Evolutionary conservation across 2,888 invertebrate genomes (phyloP), one percentile per base, ranked within the genome.

Genomic region (Ceratothoa steindachneri): DNA sequence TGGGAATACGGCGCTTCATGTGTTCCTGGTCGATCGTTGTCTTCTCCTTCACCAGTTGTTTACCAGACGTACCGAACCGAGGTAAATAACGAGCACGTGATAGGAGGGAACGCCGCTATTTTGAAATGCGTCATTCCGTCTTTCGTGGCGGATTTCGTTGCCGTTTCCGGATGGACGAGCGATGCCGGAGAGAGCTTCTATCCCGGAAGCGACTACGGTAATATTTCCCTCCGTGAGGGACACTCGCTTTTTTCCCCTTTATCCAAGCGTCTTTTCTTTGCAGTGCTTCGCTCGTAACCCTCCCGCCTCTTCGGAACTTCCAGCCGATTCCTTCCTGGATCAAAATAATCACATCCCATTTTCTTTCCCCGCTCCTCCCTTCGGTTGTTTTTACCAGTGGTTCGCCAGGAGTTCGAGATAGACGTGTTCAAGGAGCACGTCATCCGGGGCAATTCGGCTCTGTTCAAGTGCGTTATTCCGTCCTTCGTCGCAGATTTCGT

Each of bases 61-160:
- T 52, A 64, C 67, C 81, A 81, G 73, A 67, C 69, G 66, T 81
- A 81, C 77, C 74, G 80, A 75, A 75, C 80, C 2, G 77, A 81
- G 88, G 90, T 94, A 83, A 92, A 93, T 92, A 93, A 94, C 85
- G 94, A 94, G 86, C 92, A 93, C 86, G 93, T 94, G 82, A 88
- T 94, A 82, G 89, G 90, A 85, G 93, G 93, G 83, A 95, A 95
- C 87, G 91, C 93, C 82, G 94, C 93, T 83, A 91, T 94, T 85
- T 88, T 94, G 84, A 93, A 94, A 89, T 95, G 94, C 87, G 93
- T 93, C 87, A 93, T 95, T 85, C 93, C 94, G 82, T 93, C 93
- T 87, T 94, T 94, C 87, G 93, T 94, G 81, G 92, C 93, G 83
- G 94, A 95, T 87, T 94, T 92, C 86, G 93, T 94, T 83, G 88